Base-by-base conservation (phyloP, 2,113 vertebrate genomes). In the Nesospiza acunhae region DNA sequence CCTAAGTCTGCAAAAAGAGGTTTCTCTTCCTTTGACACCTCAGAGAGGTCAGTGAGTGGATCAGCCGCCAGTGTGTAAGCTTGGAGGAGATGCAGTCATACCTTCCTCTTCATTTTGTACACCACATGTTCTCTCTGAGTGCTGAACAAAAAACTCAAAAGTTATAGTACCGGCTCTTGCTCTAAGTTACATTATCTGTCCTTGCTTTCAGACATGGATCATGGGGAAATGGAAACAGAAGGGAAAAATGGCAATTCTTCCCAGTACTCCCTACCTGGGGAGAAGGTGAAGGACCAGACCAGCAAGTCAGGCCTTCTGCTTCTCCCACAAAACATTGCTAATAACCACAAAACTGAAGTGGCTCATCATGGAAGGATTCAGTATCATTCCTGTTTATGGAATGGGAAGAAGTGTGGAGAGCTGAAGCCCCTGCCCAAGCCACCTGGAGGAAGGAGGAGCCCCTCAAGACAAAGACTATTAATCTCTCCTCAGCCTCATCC, bases 341-440 rank as follows among this genome's bases (percentile, higher is more conserved):
- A n/a, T n/a, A 62, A n/a, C 13, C 52, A 26, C 33, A 37, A 49
- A 74, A 75, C 27, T 0, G 0, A 11, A 1, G 26, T 28, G 44
- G 14, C 15, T 47, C 14, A 24, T 83, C 42, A 14, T 13, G 23
- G 30, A 59, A 74, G 31, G 11, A 39, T 28, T 64, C 19, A 30
- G 24, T 0, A 1, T 35, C 42, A 33, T 11, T 9, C 1, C 30
- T 42, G 11, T 24, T 86, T 69, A 47, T 0, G 0, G 41, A 55
- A 5, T 1, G 0, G 58, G 35, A 80, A 58, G 55, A 44, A 42
- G 18, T 58, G 22, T 11, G 20, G 17, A 39, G 28, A 67, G 4
- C 8, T 6, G 10, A 69, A 64, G 7, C 3, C 11, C 20, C 26
- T 64, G 19, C 10, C 15, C 27, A 44, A 55, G 35, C 22, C 7